A percentile compares a stretch with the other conserved stretches of the same genome.
phyloP scores from a whole-genome alignment of 2,113 vertebrate species.

The Cyanocitta stelleri region DNA sequence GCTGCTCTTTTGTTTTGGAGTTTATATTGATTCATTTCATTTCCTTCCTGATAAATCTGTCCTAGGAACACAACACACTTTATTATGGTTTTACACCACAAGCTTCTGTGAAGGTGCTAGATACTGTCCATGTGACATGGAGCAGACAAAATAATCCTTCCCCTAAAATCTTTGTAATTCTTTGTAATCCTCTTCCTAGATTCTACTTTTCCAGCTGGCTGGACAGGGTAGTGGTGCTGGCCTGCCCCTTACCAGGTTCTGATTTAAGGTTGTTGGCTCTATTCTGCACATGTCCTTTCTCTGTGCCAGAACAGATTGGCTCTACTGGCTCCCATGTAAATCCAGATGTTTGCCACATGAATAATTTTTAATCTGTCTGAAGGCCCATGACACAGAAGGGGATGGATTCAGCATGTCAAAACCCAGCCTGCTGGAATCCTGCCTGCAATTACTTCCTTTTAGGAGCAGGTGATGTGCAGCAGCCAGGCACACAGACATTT shows the following conservation, averaged over 20 bases:
- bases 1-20: background rate
- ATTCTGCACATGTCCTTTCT: background rate
- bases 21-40: background rate
- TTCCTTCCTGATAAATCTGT: background rate
- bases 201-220: background rate
- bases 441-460: background rate
- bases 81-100: background rate
- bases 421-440: background rate
- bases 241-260: background rate
- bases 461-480: background rate
- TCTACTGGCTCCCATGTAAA: background rate
- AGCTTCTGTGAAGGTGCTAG: background rate
- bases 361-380: background rate
- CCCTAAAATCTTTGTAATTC: background rate
- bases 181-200: background rate
- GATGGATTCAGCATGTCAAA: background rate
- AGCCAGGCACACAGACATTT: background rate
- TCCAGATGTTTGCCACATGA: slow-evolving; percentile 36
- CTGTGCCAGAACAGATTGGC: background rate
- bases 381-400: background rate
- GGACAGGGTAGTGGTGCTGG: background rate
- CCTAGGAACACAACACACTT: background rate
- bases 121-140: background rate
- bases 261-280: background rate
- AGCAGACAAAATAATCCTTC: background rate